Conservation (phyloP, 2,888 invertebrate species). For the Frankliniella intonsa region DNA sequence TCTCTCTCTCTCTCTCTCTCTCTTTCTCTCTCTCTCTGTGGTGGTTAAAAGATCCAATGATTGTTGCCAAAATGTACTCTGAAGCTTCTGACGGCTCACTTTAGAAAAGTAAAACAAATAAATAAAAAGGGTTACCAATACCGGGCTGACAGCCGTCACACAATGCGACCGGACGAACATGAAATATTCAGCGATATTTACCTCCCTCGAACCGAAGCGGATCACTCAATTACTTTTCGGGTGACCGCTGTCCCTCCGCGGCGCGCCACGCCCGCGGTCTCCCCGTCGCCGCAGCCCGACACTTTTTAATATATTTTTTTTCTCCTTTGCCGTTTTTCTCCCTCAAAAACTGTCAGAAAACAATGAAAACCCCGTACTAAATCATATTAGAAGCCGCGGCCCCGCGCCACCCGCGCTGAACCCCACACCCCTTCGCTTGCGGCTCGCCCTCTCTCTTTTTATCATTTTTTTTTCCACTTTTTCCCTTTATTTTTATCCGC, state of each 20-base stretch:
- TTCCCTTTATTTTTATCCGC: background rate
- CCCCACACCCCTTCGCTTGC: slow-evolving; percentile 4
- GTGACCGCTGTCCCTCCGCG: background rate
- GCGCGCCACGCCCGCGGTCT: background rate
- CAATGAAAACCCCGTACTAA: slow-evolving; percentile 9
- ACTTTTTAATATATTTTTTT: no score
- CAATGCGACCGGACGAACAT: background rate
- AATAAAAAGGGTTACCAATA: no score
- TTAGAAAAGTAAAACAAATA: no score
- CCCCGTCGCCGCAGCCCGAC: background rate
- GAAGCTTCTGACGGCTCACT: no score
- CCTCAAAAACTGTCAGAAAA: slow-evolving; percentile 14
- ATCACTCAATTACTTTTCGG: slow-evolving; percentile 22
- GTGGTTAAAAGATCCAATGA: background rate
- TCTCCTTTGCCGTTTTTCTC: background rate
- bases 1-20: background rate
- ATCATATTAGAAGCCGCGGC: slow-evolving; percentile 13
- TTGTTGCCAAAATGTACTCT: no score
- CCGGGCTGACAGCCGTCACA: no score
- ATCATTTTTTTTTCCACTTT: background rate
- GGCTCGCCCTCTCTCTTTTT: background rate
- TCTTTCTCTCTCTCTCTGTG: background rate
- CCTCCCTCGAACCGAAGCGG: slow-evolving; percentile 11
- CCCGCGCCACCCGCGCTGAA: no score
- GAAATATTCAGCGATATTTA: slow-evolving; percentile 20